Evolutionary conservation across 1,140 invertebrate genomes (phyloP).

Genomic region (Drosophila neocordata): DNA sequence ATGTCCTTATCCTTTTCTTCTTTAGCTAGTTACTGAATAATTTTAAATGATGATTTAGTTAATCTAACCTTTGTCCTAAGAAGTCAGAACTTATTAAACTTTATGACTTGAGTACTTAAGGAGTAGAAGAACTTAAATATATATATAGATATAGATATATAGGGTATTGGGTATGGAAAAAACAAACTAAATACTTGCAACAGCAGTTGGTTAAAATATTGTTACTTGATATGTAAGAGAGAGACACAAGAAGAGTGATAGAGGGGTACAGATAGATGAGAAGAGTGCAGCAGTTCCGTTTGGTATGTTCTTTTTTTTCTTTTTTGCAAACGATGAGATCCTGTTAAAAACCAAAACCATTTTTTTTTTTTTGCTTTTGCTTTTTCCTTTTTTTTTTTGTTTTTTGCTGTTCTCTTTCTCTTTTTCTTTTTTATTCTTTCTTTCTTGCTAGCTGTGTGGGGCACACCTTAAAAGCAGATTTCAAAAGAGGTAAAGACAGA

Average conservation of each 20-base stretch:
- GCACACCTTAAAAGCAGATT: conserved; percentile 44
- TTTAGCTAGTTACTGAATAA: no score
- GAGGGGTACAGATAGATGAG: background rate
- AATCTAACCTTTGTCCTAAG: no score
- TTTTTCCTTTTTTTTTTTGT: background rate
- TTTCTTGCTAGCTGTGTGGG: conserved; percentile 22
- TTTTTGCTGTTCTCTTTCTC: background rate
- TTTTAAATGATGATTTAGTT: no score
- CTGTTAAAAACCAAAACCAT: conserved; percentile 43
- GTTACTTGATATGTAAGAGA: background rate
- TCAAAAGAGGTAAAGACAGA: conserved; percentile 15
- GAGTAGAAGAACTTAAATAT: no score
- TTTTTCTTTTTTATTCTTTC: conserved; percentile 48
- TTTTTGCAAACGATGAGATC: conserved; percentile 31
- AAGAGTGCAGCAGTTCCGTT: conserved; percentile 16
- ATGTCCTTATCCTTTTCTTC: no score
- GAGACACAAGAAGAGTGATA: background rate
- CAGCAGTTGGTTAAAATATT: conserved; percentile 1
- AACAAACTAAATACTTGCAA: background rate
- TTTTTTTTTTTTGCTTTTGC: background rate
- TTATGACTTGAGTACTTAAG: no score
- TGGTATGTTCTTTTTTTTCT: background rate
- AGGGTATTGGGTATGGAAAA: background rate
- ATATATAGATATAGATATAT: no score
- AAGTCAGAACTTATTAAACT: no score